Base-by-base conservation (phyloP, 2,797 vertebrate genomes). In the Cirrhinus molitorella region DNA sequence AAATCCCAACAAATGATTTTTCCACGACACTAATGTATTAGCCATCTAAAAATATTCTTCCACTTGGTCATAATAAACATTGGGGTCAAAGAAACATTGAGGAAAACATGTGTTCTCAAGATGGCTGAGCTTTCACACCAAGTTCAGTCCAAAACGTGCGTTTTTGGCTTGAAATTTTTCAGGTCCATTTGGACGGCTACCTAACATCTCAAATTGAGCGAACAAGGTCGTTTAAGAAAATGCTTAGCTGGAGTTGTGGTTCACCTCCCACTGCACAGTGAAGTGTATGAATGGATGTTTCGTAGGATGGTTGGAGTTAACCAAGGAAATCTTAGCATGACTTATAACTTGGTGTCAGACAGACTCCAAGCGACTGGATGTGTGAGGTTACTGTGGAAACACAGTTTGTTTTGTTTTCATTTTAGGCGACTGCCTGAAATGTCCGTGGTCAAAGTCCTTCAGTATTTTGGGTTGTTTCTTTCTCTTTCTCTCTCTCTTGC, bases 371-470 rank as follows among this genome's bases (percentile, higher is more conserved):
- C 49, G 21, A 71, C 43, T 59, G 82, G 14, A 74, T 47, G 40
- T 74, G 78, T 81, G 79, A 80, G 43, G 88, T 93, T 91, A 85
- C 88, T 79, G 85, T 88, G 86, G 86, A 81, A 86, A 79, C 84
- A 66, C 84, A 66, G 31, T 40, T 21, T 47, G 81, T 91, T 91
- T 91, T 82, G 49, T 83, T 84, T 92, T 74, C 23, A 77, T 31
- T 79, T 87, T 66, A 76, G 53, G 21, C 70, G 17, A 79, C 49
- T 14, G 9, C 78, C 11, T n/a, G n/a, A 34, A 34, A 34, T 34
- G 0, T 57, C 49, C 17, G 49, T 23, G 55, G 51, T 70, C 72
- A 65, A 76, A 76, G 57, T 72, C 57, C 47, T 51, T 67, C 67
- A 37, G 47, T 78, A 47, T 85, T 0, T 10, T 88, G 91, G 90